phyloP scores from a whole-genome alignment of 2,888 invertebrate genomes.

The Drosophila mimica region DNA sequence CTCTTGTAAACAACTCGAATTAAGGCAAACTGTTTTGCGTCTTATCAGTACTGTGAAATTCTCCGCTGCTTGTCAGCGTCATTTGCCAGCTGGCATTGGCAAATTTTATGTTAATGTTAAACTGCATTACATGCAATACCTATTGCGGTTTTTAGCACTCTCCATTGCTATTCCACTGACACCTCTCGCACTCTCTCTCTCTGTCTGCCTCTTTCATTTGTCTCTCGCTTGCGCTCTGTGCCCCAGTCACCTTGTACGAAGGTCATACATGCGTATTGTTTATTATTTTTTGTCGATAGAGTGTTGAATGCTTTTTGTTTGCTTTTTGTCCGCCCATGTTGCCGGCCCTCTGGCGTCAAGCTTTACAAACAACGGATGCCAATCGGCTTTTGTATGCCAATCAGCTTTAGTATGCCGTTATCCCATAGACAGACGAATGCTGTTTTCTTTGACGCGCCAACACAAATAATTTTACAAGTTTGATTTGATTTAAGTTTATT shows the following conservation, averaged over 20 bases:
- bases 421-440: conserved; percentile 10
- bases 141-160: conserved; percentile 20
- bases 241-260: conserved; percentile 86
- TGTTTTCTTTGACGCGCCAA: conserved; percentile 21
- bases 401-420: not conserved
- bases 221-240: conserved; percentile 36
- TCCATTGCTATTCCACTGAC: conserved; percentile 2
- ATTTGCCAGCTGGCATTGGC: conserved; percentile 35
- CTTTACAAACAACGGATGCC: conserved; percentile 20
- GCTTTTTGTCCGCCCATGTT: conserved; percentile 24
- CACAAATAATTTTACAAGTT: conserved; percentile 11
- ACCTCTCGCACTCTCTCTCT: not conserved
- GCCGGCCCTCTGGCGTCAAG: conserved; percentile 50
- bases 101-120: conserved; percentile 33
- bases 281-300: conserved; percentile 54
- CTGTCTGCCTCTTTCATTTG: not conserved
- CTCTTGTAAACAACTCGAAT: conserved; percentile 67
- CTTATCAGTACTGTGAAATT: conserved; percentile 47
- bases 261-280: conserved; percentile 85
- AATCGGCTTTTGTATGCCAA: conserved; percentile 4
- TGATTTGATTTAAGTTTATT: conserved; percentile 72
- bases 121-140: conserved; percentile 23
- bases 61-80: conserved; percentile 36
- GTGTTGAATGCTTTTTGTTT: conserved; percentile 48
- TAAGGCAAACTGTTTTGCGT: conserved; percentile 39